These are phyloP conservation scores for Anoplophora glabripennis DNA, from an alignment of 1,140 invertebrate genomes.

Conservation along the genomic window DNA sequence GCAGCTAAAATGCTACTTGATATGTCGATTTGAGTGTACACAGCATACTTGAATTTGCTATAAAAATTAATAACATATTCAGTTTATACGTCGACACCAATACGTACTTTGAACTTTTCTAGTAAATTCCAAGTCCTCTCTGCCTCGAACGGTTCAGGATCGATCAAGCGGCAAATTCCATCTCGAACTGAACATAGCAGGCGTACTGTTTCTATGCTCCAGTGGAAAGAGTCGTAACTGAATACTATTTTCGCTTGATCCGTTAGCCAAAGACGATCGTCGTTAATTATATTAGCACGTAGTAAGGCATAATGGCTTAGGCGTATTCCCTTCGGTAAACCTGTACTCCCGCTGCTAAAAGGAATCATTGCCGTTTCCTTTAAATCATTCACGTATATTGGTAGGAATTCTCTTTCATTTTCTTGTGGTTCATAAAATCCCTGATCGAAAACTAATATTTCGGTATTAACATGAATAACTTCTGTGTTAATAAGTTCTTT, in stretches of 20 bases:
- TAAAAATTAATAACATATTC: no score
- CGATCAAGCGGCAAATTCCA: slow-evolving; percentile 23
- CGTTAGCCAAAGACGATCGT: neutral
- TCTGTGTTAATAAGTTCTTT: slow-evolving; percentile 24
- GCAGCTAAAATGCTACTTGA: no score
- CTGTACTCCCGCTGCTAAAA: slow-evolving; percentile 73
- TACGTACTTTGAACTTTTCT: slow-evolving; percentile 35
- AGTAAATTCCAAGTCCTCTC: slow-evolving; percentile 31
- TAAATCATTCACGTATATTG: slow-evolving; percentile 26
- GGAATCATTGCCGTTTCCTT: slow-evolving; percentile 48
- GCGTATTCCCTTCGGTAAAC: slow-evolving; percentile 75
- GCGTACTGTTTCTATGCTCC: slow-evolving; percentile 36
- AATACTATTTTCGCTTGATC: slow-evolving; percentile 14
- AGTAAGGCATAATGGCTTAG: slow-evolving; percentile 59
- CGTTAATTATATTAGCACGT: no score
- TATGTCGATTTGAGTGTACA: no score
- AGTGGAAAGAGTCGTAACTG: slow-evolving; percentile 42
- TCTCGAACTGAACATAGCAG: slow-evolving; percentile 16
- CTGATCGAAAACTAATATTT: no score
- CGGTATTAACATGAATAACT: slow-evolving; percentile 30
- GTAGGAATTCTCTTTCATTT: slow-evolving; percentile 25
- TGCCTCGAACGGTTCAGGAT: slow-evolving; percentile 29
- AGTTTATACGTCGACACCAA: no score
- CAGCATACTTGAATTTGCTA: no score
- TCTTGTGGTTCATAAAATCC: slow-evolving; percentile 19